Conservation (phyloP, 2,797 vertebrate species). For the Falco berigora region DNA sequence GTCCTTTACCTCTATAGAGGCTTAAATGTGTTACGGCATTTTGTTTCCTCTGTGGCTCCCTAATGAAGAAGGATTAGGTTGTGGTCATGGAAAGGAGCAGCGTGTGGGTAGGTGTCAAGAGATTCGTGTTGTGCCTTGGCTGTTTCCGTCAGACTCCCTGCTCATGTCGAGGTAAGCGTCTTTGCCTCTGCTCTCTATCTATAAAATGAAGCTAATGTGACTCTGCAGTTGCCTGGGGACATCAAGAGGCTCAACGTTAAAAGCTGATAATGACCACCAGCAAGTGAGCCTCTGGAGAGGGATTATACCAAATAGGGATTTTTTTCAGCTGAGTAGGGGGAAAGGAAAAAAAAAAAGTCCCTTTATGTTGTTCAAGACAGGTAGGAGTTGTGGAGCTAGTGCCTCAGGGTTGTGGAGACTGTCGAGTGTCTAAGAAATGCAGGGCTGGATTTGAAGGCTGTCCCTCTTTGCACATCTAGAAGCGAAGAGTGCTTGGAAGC, state of each 20-base stretch:
- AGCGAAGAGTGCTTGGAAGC: not conserved
- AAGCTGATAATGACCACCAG: constrained; percentile 13
- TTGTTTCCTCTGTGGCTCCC: not conserved
- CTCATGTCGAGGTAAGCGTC: not conserved
- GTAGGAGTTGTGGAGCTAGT: not conserved
- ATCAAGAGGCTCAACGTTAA: not conserved
- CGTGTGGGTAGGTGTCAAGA: not conserved
- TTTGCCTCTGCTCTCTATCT: not conserved
- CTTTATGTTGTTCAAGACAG: not conserved
- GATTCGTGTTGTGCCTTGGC: not conserved
- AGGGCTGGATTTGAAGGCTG: not conserved
- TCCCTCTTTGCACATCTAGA: not conserved
- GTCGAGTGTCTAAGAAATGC: not conserved
- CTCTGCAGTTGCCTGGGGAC: not conserved
- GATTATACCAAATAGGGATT: not conserved
- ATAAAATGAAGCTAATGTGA: not conserved
- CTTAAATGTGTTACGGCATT: not conserved
- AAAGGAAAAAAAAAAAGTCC: not conserved
- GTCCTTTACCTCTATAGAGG: not conserved
- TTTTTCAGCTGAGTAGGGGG: not conserved
- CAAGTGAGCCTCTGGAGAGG: not conserved
- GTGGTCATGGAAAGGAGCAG: not conserved
- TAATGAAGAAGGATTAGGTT: constrained; percentile 5
- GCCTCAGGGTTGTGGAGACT: not conserved
- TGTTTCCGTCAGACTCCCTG: not conserved